Base-by-base conservation (phyloP, 1,140 invertebrate genomes). In the Halesus radiatus region DNA sequence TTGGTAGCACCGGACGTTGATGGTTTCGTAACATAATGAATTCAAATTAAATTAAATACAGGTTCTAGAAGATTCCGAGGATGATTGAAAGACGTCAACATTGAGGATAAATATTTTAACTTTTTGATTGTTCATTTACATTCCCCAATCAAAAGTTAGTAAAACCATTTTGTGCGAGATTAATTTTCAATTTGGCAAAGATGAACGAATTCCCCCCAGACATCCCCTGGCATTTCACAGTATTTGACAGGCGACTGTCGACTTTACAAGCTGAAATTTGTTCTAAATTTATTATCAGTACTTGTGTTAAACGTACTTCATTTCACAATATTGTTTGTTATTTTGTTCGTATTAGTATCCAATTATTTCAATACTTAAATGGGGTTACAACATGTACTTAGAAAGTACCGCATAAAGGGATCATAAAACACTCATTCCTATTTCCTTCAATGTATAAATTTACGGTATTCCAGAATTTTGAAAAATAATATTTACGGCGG, bases 131-230 rank as follows among this genome's bases (percentile, higher is more conserved):
- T 70, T 70, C 29, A 70, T 70, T 70, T 70, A 20, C 29, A 50
- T 70, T 70, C 37, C 16, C n/a, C 56, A 60, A 37, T 60, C 56
- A 60, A 29, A 76, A 53, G 52, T 60, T 74, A 23, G 70, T 32
- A 26, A 56, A 74, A 54, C 22, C 70, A 76, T 76, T 76, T 76
- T 62, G 23, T 37, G 74, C 16, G 23, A 62, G 74, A 76, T 76
- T 76, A 76, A 76, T 76, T 76, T 76, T 76, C 74, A 76, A 76
- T 76, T 62, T 62, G 50, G 23, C 23, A 37, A 45, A 22, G 74
- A 58, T 32, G 74, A 62, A n/a, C 32, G 56, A 15, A 50, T 16
- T 45, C 74, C 52, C 74, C 52, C 23, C 29, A 29, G 74, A 76
- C 56, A 56, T 29, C 16, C 74, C n/a, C 2, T 54, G 54, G 26